Conservation (phyloP, 1,140 invertebrate species). For the Potamilus streckersoni region DNA sequence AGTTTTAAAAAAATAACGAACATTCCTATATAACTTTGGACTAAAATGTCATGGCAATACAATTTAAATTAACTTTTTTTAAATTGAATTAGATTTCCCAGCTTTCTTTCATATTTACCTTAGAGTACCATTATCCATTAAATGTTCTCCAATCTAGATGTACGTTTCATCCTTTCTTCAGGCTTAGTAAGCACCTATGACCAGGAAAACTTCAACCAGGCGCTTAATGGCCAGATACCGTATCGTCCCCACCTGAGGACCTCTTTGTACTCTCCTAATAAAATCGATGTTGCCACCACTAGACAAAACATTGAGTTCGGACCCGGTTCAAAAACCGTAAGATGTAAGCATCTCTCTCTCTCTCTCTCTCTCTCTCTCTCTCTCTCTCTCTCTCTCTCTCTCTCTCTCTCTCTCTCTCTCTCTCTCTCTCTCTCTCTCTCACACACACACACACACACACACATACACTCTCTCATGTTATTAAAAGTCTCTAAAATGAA, state of each 20-base stretch:
- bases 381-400: too few species aligned
- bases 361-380: neutral
- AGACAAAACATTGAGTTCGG: conserved; percentile 11
- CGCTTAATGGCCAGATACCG: conserved; percentile 15
- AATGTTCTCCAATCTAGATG: neutral
- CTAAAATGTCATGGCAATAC: too few species aligned
- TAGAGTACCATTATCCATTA: too few species aligned
- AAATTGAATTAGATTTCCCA: too few species aligned
- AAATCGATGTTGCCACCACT: conserved; percentile 7
- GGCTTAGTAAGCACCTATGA: conserved; percentile 27
- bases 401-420: neutral
- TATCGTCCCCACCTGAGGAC: conserved; percentile 25
- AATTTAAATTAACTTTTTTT: too few species aligned
- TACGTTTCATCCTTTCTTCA: neutral
- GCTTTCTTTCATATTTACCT: too few species aligned
- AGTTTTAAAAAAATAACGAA: too few species aligned
- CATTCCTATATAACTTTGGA: too few species aligned
- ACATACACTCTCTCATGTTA: too few species aligned
- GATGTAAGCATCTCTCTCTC: conserved; percentile 7
- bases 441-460: too few species aligned
- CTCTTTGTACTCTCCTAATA: conserved; percentile 21
- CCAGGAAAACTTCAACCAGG: conserved; percentile 30
- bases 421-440: too few species aligned
- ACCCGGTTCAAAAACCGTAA: neutral
- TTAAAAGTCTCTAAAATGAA: too few species aligned